A percentile compares a stretch with the other conserved stretches of the same genome.
These are phyloP conservation scores for Melanargia galathea DNA, from an alignment of 2,888 invertebrate species.

Conservation along the genomic window DNA sequence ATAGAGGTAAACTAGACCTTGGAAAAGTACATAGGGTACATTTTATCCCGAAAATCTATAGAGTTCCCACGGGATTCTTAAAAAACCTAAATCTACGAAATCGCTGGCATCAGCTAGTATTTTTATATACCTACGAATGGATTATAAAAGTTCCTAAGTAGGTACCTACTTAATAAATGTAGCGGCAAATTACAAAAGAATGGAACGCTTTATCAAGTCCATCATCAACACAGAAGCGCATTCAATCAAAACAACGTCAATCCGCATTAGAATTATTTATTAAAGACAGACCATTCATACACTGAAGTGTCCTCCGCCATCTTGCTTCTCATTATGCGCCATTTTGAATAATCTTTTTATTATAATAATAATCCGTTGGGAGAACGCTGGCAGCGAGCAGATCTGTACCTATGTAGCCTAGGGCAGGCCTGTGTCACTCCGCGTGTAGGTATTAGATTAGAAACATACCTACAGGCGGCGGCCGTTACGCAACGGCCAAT, in stretches of 20 bases:
- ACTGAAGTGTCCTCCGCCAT: slow-evolving; percentile 57
- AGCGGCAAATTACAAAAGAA: slow-evolving; percentile 9
- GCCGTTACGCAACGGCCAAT: too few species aligned
- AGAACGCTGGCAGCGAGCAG: slow-evolving; percentile 53
- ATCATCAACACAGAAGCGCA: slow-evolving; percentile 9
- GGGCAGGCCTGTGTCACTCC: too few species aligned
- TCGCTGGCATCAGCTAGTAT: too few species aligned
- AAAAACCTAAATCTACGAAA: too few species aligned
- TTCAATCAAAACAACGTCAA: slow-evolving; percentile 25
- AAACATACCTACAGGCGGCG: too few species aligned
- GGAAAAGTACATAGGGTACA: too few species aligned
- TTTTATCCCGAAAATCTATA: too few species aligned
- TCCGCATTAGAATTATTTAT: slow-evolving; percentile 31
- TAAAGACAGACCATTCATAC: slow-evolving; percentile 35
- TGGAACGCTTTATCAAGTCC: not conserved
- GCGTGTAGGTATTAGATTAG: too few species aligned
- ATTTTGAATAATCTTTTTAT: slow-evolving; percentile 55
- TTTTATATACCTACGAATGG: not conserved
- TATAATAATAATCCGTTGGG: slow-evolving; percentile 56
- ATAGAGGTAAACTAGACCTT: too few species aligned
- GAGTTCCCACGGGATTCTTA: too few species aligned
- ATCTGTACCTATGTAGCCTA: slow-evolving; percentile 60
- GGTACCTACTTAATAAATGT: slow-evolving; percentile 10
- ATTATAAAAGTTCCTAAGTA: not conserved
- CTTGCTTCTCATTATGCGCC: slow-evolving; percentile 65